Percentiles rank a stretch among this genome's conserved stretches.
phyloP scores from a whole-genome alignment of 2,113 vertebrate genomes.

The Centropristis striata region DNA sequence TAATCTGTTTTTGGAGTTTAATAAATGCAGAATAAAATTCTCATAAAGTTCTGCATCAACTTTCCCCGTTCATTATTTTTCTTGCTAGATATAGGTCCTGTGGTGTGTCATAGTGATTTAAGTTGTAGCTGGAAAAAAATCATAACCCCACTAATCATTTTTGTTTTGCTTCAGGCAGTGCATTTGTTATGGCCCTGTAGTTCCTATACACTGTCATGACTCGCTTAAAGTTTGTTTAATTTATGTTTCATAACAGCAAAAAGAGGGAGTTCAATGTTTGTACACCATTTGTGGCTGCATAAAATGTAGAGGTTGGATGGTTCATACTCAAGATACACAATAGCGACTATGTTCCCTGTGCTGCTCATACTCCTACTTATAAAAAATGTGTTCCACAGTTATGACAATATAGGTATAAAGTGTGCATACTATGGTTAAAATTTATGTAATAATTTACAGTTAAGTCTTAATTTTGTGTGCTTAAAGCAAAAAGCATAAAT shows the following conservation, averaged over 20 bases:
- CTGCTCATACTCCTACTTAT: constrained; percentile 8
- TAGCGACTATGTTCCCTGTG: background rate
- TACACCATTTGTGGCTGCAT: constrained; percentile 8
- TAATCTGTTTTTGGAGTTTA: constrained; percentile 12
- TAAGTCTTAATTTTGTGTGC: background rate
- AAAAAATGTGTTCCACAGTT: too few relatives aligned
- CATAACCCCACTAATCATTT: constrained; percentile 52
- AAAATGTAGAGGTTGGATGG: constrained; percentile 4
- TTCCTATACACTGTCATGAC: constrained; percentile 30
- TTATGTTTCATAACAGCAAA: constrained; percentile 37
- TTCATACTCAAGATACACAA: constrained; percentile 28
- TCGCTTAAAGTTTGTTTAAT: constrained; percentile 37
- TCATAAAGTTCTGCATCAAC: background rate
- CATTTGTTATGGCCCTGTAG: constrained; percentile 47
- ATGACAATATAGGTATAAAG: background rate
- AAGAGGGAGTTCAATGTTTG: constrained; percentile 36
- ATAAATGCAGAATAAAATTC: constrained; percentile 2
- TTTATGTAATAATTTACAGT: background rate
- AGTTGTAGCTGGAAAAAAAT: constrained; percentile 36
- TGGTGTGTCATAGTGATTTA: constrained; percentile 53
- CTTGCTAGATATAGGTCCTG: constrained; percentile 23
- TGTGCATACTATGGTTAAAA: constrained; percentile 8
- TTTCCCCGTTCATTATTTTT: constrained; percentile 33
- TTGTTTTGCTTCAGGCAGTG: constrained; percentile 41
- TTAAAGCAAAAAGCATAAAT: constrained; percentile 3